These are phyloP conservation scores for Ephialtes manifestator DNA, from an alignment of 2,888 invertebrate species.

Conservation along the genomic window DNA sequence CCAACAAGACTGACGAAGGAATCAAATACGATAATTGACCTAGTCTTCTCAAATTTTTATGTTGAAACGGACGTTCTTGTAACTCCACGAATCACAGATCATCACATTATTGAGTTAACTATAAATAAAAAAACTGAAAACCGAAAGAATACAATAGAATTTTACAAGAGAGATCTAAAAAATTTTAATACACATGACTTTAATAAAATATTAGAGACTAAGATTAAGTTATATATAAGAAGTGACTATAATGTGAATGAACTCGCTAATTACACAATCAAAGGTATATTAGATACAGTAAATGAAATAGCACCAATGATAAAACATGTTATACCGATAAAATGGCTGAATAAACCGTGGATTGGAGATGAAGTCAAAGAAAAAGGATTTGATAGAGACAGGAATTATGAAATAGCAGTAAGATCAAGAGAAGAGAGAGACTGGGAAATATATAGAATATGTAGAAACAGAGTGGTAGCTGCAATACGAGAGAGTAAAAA, in stretches of 20 bases:
- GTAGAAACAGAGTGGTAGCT: slow-evolving; percentile 27
- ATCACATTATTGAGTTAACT: no score
- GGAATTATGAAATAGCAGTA: slow-evolving; percentile 8
- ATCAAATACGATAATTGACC: slow-evolving; percentile 44
- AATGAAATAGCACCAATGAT: slow-evolving; percentile 22
- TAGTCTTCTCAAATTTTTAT: slow-evolving; percentile 53
- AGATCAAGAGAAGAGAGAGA: not conserved
- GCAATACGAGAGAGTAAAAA: slow-evolving; percentile 24
- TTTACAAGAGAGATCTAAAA: no score
- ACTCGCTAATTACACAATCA: no score
- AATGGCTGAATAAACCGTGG: slow-evolving; percentile 54
- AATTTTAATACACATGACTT: no score
- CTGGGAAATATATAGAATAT: slow-evolving; percentile 20
- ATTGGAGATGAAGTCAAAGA: slow-evolving; percentile 16
- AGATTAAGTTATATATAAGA: no score
- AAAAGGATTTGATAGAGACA: slow-evolving; percentile 23
- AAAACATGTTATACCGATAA: slow-evolving; percentile 17
- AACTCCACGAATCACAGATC: no score
- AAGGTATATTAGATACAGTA: slow-evolving; percentile 9
- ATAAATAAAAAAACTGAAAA: no score
- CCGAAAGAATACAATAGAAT: no score
- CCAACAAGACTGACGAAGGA: slow-evolving; percentile 39
- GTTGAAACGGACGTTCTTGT: not conserved
- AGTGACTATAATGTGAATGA: no score
- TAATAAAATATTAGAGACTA: no score